Conservation (phyloP, 1,140 invertebrate species). For the Orchesella cincta region DNA sequence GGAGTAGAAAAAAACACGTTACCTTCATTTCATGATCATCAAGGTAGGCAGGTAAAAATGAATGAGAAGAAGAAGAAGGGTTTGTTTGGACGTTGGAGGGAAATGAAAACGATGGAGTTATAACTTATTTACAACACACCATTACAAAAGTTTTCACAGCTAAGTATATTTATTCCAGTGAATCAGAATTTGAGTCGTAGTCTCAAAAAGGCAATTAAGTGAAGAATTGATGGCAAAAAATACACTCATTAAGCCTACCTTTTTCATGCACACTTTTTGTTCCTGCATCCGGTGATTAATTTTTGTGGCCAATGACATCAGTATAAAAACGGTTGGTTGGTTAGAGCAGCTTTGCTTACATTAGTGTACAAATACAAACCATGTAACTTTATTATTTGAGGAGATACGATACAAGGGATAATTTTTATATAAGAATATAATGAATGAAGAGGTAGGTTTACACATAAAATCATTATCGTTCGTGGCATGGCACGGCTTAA, state of each 20-base stretch:
- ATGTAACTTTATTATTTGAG: background rate
- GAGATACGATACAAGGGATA: too few relatives aligned
- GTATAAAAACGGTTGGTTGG: slow-evolving; percentile 47
- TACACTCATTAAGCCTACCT: slow-evolving; percentile 50
- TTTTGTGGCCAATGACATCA: slow-evolving; percentile 52
- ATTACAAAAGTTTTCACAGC: too few relatives aligned
- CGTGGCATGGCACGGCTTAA: too few relatives aligned
- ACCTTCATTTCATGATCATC: too few relatives aligned
- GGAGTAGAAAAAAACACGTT: background rate
- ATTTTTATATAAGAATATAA: background rate
- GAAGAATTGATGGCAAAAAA: slow-evolving; percentile 49
- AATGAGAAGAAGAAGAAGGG: background rate
- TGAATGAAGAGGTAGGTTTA: too few relatives aligned
- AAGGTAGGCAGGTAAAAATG: background rate
- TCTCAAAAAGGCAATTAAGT: slow-evolving; percentile 50
- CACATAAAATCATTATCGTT: too few relatives aligned
- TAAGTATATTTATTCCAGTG: too few relatives aligned
- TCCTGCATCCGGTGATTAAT: slow-evolving; percentile 52
- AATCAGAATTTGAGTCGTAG: too few relatives aligned
- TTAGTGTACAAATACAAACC: background rate
- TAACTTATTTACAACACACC: too few relatives aligned
- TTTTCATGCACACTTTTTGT: slow-evolving; percentile 47
- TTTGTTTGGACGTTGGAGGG: background rate
- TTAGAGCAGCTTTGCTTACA: slow-evolving; percentile 17
- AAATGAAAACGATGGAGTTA: background rate